These are phyloP conservation scores for Diceros bicornis DNA, from an alignment of 2,797 vertebrate species.

Conservation along the genomic window DNA sequence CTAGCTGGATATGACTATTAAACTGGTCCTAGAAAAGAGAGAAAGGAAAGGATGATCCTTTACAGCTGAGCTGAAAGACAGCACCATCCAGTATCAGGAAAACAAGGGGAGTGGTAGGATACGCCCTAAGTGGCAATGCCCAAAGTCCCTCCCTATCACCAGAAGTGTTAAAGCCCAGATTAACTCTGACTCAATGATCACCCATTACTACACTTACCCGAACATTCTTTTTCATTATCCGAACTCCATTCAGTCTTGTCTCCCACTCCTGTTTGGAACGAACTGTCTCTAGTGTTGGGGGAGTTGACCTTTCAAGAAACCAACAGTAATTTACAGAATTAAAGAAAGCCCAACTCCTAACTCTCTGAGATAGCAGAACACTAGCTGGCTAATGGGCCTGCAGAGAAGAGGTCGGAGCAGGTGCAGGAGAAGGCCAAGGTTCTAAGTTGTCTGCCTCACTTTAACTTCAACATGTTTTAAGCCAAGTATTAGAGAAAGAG, in stretches of 20 bases:
- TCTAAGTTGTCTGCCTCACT: constrained; percentile 15
- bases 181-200: neutral
- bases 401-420: neutral
- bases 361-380: constrained; percentile 12
- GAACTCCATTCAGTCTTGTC: constrained; percentile 90
- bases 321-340: constrained; percentile 67
- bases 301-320: constrained; percentile 87
- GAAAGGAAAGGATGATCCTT: neutral
- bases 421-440: neutral
- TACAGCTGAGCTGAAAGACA: neutral
- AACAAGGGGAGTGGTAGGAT: neutral
- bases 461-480: neutral
- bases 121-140: neutral
- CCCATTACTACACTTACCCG: constrained; percentile 84
- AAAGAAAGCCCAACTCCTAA: constrained; percentile 1
- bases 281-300: constrained; percentile 89
- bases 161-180: neutral
- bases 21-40: constrained; percentile 89
- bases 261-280: constrained; percentile 92
- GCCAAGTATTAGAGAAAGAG: constrained; percentile 40
- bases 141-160: neutral
- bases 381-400: neutral
- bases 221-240: constrained; percentile 90
- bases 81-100: neutral
- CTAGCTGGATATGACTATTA: constrained; percentile 91